Evolutionary conservation across 2,113 vertebrate genomes (phyloP).

Genomic region (Syngnathoides biaculeatus): DNA sequence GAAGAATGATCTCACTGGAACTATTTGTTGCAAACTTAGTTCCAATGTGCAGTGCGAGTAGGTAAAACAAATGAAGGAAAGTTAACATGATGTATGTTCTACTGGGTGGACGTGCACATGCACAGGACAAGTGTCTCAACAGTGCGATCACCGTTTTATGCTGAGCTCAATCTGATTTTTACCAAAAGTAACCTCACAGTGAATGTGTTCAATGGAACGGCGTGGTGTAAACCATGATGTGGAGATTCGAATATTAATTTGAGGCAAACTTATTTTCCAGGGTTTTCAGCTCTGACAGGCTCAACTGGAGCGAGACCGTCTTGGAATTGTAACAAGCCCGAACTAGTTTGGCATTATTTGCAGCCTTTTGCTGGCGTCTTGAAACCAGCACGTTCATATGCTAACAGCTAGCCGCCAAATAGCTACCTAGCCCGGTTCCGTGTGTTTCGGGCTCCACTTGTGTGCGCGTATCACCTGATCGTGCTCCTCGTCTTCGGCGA

Average conservation of each 20-base stretch:
- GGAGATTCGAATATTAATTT: not conserved
- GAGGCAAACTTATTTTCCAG: not conserved
- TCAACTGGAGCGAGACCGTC: not conserved
- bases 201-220: not conserved
- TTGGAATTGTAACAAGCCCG: not conserved
- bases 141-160: too few relatives aligned
- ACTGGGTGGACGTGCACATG: too few relatives aligned
- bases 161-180: not conserved
- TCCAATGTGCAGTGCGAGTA: too few relatives aligned
- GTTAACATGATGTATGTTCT: too few relatives aligned
- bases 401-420: slow-evolving; percentile 18
- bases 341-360: not conserved
- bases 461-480: slow-evolving; percentile 18
- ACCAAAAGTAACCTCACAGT: not conserved
- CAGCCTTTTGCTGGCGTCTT: not conserved
- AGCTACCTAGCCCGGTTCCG: not conserved
- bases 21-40: too few relatives aligned
- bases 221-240: not conserved
- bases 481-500: slow-evolving; percentile 34
- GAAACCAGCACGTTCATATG: slow-evolving; percentile 3
- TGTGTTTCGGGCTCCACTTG: not conserved
- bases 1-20: too few relatives aligned
- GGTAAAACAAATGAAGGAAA: too few relatives aligned
- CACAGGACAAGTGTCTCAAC: too few relatives aligned
- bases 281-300: not conserved